Evolutionary conservation across 2,797 vertebrate species (phyloP).

Genomic region (Sebastes dallii): DNA sequence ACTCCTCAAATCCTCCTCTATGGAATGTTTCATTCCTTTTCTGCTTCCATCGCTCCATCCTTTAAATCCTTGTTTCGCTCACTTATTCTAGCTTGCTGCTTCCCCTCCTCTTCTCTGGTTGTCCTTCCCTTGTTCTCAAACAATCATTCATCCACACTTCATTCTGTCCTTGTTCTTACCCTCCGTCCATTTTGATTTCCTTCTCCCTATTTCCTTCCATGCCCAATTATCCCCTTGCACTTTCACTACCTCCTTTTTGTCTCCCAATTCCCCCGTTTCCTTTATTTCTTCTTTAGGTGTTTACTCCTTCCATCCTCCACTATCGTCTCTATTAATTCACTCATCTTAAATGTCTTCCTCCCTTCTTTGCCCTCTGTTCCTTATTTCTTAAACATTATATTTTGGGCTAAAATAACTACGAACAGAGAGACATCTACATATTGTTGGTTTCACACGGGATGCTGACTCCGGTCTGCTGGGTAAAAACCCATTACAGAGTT

Average conservation of each 20-base stretch:
- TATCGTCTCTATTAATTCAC: not conserved
- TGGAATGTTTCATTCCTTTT: not conserved
- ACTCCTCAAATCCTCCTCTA: not conserved
- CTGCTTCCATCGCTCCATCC: not conserved
- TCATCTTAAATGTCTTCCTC: not conserved
- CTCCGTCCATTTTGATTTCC: constrained; percentile 39
- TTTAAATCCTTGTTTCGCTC: constrained; percentile 35
- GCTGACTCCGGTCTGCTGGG: rapidly evolving
- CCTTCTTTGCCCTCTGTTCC: not conserved
- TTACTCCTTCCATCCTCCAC: not conserved
- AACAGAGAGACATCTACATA: too few relatives aligned
- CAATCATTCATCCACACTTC: constrained; percentile 51
- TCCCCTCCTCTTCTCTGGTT: constrained; percentile 3
- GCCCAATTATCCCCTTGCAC: constrained; percentile 15
- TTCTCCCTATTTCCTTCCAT: constrained; percentile 3
- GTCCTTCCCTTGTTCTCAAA: constrained; percentile 44
- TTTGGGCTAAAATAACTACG: too few relatives aligned
- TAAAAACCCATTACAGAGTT: too few relatives aligned
- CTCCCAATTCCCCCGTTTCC: not conserved
- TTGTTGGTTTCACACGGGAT: too few relatives aligned
- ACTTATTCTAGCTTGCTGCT: not conserved
- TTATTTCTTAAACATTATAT: not conserved
- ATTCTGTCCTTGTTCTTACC: constrained; percentile 21
- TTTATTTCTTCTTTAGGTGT: constrained; percentile 10
- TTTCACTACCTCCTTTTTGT: not conserved